Percentiles rank a stretch among this genome's conserved stretches.
Conservation (phyloP, 2,113 vertebrate genomes). For the Microcebus griseorufus region DNA sequence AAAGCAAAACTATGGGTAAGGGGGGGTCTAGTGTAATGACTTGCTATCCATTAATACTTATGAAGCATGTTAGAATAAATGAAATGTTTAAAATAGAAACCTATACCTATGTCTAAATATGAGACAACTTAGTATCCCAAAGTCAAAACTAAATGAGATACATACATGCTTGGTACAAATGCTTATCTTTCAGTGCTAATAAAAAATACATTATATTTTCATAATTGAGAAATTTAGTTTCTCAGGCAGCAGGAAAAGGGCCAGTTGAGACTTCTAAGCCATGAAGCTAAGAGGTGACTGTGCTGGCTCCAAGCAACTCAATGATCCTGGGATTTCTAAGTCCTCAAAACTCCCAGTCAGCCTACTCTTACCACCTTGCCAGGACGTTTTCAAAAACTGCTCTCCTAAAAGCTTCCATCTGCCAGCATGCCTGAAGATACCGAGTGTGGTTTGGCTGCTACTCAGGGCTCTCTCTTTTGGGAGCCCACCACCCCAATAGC, state of each 20-base stretch:
- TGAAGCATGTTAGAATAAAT: constrained; percentile 1
- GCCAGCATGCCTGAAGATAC: background rate
- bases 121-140: background rate
- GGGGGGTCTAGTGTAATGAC: background rate
- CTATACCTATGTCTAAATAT: constrained; percentile 15
- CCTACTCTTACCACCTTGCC: background rate
- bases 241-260: background rate
- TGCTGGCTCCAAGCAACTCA: background rate
- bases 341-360: background rate
- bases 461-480: background rate
- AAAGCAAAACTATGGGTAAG: background rate
- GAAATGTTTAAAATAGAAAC: constrained; percentile 21
- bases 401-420: background rate
- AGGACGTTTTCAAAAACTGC: background rate
- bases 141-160: background rate
- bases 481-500: background rate
- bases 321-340: background rate
- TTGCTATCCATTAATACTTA: background rate
- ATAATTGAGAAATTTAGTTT: constrained; percentile 9
- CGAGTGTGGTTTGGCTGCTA: background rate
- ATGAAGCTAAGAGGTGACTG: background rate
- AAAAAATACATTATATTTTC: background rate
- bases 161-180: background rate
- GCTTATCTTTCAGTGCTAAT: background rate
- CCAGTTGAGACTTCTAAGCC: background rate